phyloP scores from a whole-genome alignment of 1,140 invertebrate genomes.

The Brachystomella parvula region DNA sequence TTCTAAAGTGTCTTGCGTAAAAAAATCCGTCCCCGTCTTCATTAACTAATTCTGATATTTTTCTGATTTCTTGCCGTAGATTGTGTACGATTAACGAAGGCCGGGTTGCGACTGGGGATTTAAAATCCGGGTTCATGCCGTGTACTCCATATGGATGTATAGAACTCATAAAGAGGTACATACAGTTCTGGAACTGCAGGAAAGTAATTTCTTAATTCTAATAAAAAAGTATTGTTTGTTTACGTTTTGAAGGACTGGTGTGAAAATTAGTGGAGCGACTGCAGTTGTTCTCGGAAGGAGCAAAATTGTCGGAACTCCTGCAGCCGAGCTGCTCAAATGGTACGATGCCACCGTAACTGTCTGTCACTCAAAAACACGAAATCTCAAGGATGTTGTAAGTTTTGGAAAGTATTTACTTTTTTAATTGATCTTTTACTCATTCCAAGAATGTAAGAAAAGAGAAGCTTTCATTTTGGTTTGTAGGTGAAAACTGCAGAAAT shows the following conservation, averaged over 20 bases:
- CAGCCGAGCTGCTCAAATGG: constrained; percentile 91
- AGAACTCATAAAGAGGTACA: constrained; percentile 72
- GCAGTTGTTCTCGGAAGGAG: constrained; percentile 93
- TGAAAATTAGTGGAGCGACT: constrained; percentile 68
- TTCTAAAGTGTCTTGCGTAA: not conserved
- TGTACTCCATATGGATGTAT: constrained; percentile 90
- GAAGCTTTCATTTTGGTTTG: constrained; percentile 7
- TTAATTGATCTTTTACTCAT: too few relatives aligned
- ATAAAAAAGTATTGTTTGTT: not conserved
- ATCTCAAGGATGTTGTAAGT: constrained; percentile 67
- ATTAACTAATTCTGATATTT: not conserved
- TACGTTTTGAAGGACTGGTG: constrained; percentile 52
- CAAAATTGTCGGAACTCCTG: constrained; percentile 95
- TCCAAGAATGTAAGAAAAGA: not conserved
- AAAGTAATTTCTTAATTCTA: not conserved
- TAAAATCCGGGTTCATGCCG: constrained; percentile 71
- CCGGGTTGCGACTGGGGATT: constrained; percentile 71
- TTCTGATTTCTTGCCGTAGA: constrained; percentile 45
- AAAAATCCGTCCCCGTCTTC: not conserved
- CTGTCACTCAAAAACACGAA: constrained; percentile 88
- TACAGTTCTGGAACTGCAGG: not conserved
- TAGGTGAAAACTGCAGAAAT: constrained; percentile 72
- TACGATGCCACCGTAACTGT: constrained; percentile 92
- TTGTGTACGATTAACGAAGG: constrained; percentile 86
- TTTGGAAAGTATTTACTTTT: not conserved